These are phyloP conservation scores for Patiria pectinifera DNA, from an alignment of 53 echinoderm and acorn worm genomes.

Conservation along the genomic window DNA sequence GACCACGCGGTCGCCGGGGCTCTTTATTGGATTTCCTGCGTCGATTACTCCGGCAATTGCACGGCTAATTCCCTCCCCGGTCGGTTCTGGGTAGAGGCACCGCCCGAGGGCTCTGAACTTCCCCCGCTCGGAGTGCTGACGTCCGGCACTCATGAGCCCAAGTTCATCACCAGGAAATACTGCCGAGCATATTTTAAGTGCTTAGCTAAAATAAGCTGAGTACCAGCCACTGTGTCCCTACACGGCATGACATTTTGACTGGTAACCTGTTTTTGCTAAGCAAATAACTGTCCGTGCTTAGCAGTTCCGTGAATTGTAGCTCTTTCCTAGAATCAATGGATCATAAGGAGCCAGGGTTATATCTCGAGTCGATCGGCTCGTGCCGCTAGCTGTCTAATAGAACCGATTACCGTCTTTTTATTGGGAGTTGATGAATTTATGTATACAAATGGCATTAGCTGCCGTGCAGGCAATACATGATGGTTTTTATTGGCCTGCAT, in stretches of 20 bases:
- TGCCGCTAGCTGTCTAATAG: conserved; percentile 2
- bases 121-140: background rate
- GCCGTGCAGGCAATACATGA: background rate
- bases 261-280: too few relatives aligned
- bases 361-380: background rate
- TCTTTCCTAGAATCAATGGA: background rate
- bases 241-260: too few relatives aligned
- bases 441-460: conserved; percentile 33
- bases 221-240: too few relatives aligned
- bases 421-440: conserved; percentile 39
- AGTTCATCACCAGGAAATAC: too few relatives aligned
- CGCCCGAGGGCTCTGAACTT: conserved; percentile 13
- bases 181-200: too few relatives aligned
- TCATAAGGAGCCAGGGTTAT: background rate
- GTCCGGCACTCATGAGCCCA: background rate
- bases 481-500: background rate
- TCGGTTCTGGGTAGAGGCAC: background rate
- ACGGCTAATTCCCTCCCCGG: background rate
- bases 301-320: background rate
- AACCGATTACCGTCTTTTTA: conserved; percentile 32
- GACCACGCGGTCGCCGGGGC: conserved; percentile 22
- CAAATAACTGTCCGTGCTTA: too few relatives aligned
- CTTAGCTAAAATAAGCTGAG: too few relatives aligned
- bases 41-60: conserved; percentile 30
- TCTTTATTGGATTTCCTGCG: conserved; percentile 28